A percentile compares a stretch with the other conserved stretches of the same genome.
These are phyloP conservation scores for Botia almorhae DNA, from an alignment of 2,797 vertebrate species.

Conservation along the genomic window DNA sequence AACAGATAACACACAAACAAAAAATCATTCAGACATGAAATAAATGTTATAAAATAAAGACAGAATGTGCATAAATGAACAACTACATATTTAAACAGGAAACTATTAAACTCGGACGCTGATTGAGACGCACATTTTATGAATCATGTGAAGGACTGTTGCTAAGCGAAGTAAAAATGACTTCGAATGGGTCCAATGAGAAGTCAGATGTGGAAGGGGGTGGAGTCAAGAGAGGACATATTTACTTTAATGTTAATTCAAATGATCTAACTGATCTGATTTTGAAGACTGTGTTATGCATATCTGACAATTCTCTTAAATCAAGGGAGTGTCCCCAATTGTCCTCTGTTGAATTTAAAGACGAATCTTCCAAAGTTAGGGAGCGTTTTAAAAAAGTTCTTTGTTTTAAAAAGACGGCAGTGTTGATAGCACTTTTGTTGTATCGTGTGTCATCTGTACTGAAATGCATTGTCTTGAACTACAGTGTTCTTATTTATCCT, in stretches of 20 bases:
- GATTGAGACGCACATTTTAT: slow-evolving; percentile 1
- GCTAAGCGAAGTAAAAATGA: slow-evolving; percentile 33
- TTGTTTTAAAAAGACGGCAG: slow-evolving; percentile 55
- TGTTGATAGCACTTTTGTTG: slow-evolving; percentile 35
- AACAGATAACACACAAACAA: background rate
- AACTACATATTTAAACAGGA: background rate
- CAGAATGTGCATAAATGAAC: background rate
- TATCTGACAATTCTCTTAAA: slow-evolving; percentile 24
- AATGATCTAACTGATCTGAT: background rate
- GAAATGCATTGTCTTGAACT: slow-evolving; percentile 43
- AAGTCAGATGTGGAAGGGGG: background rate
- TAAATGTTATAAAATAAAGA: background rate
- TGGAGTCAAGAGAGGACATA: slow-evolving; percentile 35
- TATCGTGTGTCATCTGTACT: slow-evolving; percentile 33
- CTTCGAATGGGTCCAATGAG: background rate
- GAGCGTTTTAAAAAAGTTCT: slow-evolving; percentile 49
- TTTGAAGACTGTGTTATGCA: slow-evolving; percentile 12
- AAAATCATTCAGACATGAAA: background rate
- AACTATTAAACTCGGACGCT: background rate
- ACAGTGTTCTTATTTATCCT: slow-evolving; percentile 49
- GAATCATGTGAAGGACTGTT: slow-evolving; percentile 43
- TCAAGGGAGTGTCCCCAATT: slow-evolving; percentile 2
- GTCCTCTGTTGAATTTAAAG: slow-evolving; percentile 38
- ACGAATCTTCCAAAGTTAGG: slow-evolving; percentile 48
- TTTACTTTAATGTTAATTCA: background rate